Base-by-base conservation (phyloP, 2,113 vertebrate genomes). In the Ornithorhynchus anatinus region DNA sequence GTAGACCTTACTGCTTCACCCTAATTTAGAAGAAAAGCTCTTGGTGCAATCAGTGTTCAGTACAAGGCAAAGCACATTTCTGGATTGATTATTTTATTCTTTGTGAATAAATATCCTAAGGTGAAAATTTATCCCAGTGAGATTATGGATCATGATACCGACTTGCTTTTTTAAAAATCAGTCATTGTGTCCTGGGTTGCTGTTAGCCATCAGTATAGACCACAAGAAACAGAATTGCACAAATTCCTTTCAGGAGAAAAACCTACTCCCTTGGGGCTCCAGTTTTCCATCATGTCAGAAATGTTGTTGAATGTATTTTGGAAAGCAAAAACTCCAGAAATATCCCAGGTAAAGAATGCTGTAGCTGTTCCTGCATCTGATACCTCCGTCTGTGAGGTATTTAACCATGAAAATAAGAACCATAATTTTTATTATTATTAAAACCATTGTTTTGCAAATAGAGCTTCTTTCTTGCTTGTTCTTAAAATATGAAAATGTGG, bases 271-370 rank as follows among this genome's bases (percentile, higher is more conserved):
- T 67, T 19, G 16, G 69, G 74, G 54, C 56, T 33, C 4, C 59
- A 54, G 51, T 39, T 77, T 69, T 27, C 19, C 33, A 69, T 32
- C 14, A 14, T 79, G 47, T 72, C 65, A 48, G 47, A 40, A 56
- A 59, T 72, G 79, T 59, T 62, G 52, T 59, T 62, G 52, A 77
- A 74, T 79, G 11, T 66, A 58, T 5, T 48, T 27, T 64, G 25
- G 15, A 52, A 52, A 69, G 76, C 72, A 51, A 33, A 20, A 61
- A 37, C 48, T 66, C 6, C 8, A 60, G 43, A 43, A n/a, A 16
- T 17, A 9, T 27, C 59, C 15, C 2, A 43, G 11, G 29, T 15
- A 15, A 11, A 60, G 32, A 29, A 11, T 19, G 6, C 20, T 44
- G 4, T 6, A 47, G 10, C 20, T n/a, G n/a, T n/a, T n/a, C n/a